phyloP scores from a whole-genome alignment of 2,888 invertebrate species.

The Hydrotaea diabolus region DNA sequence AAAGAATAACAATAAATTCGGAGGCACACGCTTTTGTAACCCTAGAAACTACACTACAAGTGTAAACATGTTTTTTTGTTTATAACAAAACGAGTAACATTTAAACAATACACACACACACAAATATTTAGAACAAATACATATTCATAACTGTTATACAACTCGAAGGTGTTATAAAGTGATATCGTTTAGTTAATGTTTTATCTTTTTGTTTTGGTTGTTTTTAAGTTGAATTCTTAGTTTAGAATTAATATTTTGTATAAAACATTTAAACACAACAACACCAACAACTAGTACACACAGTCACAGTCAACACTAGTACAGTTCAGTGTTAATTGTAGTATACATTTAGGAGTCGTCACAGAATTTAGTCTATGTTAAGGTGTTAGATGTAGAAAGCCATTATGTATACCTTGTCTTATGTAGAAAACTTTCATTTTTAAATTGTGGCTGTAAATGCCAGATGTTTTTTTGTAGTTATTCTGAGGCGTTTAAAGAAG shows the following conservation, averaged over 20 bases:
- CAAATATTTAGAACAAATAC: conserved; percentile 12
- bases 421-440: no score
- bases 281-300: background rate
- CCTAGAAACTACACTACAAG: conserved; percentile 29
- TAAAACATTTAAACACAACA: background rate
- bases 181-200: background rate
- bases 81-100: background rate
- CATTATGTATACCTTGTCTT: no score
- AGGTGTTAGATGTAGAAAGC: background rate
- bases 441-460: no score
- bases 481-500: no score
- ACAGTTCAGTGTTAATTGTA: background rate
- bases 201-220: background rate
- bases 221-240: background rate
- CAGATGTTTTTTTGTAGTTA: no score
- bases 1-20: conserved; percentile 24
- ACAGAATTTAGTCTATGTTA: background rate
- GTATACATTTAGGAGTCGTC: background rate
- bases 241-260: background rate
- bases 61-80: background rate
- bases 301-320: background rate
- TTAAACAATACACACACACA: conserved; percentile 53
- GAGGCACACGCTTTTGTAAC: conserved; percentile 63
- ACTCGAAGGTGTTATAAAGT: conserved; percentile 17
- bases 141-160: conserved; percentile 16